These are phyloP conservation scores for Drosophila nannoptera DNA, from an alignment of 1,140 invertebrate genomes.

Conservation along the genomic window DNA sequence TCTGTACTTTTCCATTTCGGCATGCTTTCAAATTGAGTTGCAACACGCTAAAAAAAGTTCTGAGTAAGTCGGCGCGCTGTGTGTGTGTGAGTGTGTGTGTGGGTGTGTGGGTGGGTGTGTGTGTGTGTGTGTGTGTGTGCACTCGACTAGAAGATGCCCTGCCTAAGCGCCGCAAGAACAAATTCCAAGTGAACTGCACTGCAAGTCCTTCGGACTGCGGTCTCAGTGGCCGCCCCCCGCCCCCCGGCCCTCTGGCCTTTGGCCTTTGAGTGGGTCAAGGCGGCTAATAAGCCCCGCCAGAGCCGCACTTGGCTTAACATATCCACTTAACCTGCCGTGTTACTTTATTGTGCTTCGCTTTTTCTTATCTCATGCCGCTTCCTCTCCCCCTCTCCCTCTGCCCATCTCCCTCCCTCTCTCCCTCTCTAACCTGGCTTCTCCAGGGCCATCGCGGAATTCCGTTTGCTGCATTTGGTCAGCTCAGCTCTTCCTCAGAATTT, in stretches of 20 bases:
- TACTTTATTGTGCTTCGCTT: not conserved
- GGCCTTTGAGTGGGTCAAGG: constrained; percentile 6
- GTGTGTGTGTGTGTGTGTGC: constrained; percentile 6
- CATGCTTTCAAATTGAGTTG: constrained; percentile 52
- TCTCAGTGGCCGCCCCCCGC: too few species aligned
- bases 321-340: constrained; percentile 1
- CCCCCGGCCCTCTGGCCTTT: not conserved
- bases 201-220: not conserved
- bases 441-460: too few species aligned
- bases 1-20: not conserved
- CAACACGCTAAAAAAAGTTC: constrained; percentile 34
- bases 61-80: not conserved
- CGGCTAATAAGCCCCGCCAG: constrained; percentile 3
- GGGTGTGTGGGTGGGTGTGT: not conserved
- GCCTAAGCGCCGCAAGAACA: constrained; percentile 6
- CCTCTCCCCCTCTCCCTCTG: too few species aligned
- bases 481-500: too few species aligned
- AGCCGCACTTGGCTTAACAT: not conserved
- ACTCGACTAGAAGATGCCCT: constrained; percentile 33
- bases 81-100: not conserved
- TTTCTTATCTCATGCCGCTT: too few species aligned
- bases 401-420: too few species aligned
- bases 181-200: constrained; percentile 6
- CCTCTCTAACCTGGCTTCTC: too few species aligned
- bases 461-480: too few species aligned